These are phyloP conservation scores for Scelioninae gen. 1 DNA, from an alignment of 2,888 invertebrate species.

Conservation along the genomic window DNA sequence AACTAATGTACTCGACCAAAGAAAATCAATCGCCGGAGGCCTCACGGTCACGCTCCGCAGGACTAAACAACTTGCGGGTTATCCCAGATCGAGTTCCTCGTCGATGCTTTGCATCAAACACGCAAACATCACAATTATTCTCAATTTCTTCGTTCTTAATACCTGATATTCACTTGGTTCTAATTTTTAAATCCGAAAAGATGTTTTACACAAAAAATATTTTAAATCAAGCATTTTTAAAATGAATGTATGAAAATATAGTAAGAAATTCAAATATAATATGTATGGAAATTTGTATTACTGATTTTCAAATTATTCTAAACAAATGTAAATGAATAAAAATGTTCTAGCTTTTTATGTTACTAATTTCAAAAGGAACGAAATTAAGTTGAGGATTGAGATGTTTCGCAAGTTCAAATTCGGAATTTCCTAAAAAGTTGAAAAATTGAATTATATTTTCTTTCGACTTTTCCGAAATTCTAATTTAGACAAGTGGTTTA, in stretches of 20 bases:
- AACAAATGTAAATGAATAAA: too few species aligned
- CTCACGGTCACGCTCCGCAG: conserved; percentile 74
- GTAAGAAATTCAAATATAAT: too few species aligned
- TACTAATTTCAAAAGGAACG: too few species aligned
- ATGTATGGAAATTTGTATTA: too few species aligned
- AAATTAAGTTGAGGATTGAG: too few species aligned
- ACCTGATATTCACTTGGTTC: conserved; percentile 4
- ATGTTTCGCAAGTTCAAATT: too few species aligned
- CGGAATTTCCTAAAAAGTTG: too few species aligned
- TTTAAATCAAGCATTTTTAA: not conserved
- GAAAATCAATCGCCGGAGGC: conserved; percentile 70
- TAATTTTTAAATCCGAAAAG: conserved; percentile 5
- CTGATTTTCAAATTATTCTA: too few species aligned
- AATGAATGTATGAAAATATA: not conserved
- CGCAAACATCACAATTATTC: conserved; percentile 38
- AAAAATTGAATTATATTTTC: too few species aligned
- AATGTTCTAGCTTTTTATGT: too few species aligned
- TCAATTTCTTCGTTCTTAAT: conserved; percentile 44
- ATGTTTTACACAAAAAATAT: conserved; percentile 13
- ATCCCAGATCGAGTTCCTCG: conserved; percentile 50
- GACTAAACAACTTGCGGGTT: conserved; percentile 52
- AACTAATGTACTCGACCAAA: conserved; percentile 71
- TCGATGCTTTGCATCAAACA: conserved; percentile 32
- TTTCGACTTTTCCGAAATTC: too few species aligned
- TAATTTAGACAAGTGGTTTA: too few species aligned